Base-by-base conservation (phyloP, 2,888 invertebrate genomes). In the Diabrotica balteata region DNA sequence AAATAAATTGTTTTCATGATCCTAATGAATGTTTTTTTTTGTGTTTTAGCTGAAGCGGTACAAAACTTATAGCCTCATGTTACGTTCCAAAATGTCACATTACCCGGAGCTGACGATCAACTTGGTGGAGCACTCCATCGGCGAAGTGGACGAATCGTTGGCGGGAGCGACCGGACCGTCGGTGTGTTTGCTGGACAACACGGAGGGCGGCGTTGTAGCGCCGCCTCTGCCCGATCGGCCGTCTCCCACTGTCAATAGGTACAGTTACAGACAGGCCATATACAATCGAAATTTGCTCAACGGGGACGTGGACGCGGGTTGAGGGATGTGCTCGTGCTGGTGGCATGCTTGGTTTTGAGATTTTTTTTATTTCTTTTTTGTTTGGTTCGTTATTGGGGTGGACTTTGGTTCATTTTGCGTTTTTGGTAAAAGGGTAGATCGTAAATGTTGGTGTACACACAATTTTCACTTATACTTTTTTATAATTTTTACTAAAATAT, bases 1-100 rank as follows among this genome's bases (percentile, higher is more conserved):
- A 32, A 32, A 32, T 32, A 32, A 2, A 32, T 32, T 32, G 32
- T 32, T 32, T 32, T 32, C 32, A 32, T 32, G 50, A 67, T 55
- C 57, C 32, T 51, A 43, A 17, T 45, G 53, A 4, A 45, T 17
- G 22, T 55, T 22, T 43, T 32, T 63, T 3, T 63, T 22, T 46
- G 32, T 59, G 7, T 85, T 84, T 4, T 84, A 94, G 94, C 85
- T 94, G 78, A 93, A 93, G 85, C 87, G 94, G 80, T 94, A 94
- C 85, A 91, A 92, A 82, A 91, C 93, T 66, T 94, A 94, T 86
- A 90, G 91, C 75, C 89, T 90, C 84, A 88, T 92, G 80, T 87
- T 94, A 81, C 89, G 90, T 66, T 89, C 91, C 75, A 90, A 91
- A 76, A 86, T 93, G 79, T 85, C 88, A 22, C 86, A 86, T 72